Evolutionary conservation across 1,140 invertebrate species (phyloP), one percentile per base, ranked within the genome.

Genomic region (Mizuhopecten yessoensis): DNA sequence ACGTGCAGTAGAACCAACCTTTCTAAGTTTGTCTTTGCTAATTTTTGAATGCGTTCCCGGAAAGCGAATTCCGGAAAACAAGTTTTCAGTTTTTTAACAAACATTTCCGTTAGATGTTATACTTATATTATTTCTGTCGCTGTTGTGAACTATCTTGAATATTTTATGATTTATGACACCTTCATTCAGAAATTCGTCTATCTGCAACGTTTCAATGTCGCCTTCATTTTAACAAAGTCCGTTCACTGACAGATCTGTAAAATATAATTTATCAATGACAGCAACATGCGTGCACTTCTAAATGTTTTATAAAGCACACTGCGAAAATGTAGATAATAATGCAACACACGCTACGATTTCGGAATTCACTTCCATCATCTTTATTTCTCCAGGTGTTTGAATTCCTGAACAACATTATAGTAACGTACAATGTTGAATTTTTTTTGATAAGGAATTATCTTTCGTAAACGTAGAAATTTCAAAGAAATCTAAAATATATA

Each of bases 381-480:
- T 29, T 75, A 29, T 29, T 75, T 7, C 23, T 29, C 57, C 57
- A 75, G 57, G 23, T 29, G 57, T 75, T 29, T 17, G 42, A 20
- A 20, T 45, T 1, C 17, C 17, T 15, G 42, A 20, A 7, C 9
- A 45, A 29, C 23, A 75, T n/a, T 29, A 75, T 75, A 1, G 11
- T 0, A 75, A 75, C 57, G 57, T 75, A 75, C 57, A n/a, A 29
- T 75, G 57, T 75, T 75, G 57, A 75, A 29, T 17, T 75, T 75
- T n/a, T n/a, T 75, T 75, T 29, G 57, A 75, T 75, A 75, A 75
- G 57, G 36, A n/a, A 75, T 75, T 75, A 75, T 75, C 57, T 75
- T 29, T 75, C 23, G 23, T 75, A 75, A 75, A 75, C 9, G 57
- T 29, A 75, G 5, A n/a, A 75, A 75, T 23, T 75, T 39, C 5